A percentile compares a stretch with the other conserved stretches of the same genome.
phyloP scores from a whole-genome alignment of 2,113 vertebrate genomes.

The Ovis canadensis region DNA sequence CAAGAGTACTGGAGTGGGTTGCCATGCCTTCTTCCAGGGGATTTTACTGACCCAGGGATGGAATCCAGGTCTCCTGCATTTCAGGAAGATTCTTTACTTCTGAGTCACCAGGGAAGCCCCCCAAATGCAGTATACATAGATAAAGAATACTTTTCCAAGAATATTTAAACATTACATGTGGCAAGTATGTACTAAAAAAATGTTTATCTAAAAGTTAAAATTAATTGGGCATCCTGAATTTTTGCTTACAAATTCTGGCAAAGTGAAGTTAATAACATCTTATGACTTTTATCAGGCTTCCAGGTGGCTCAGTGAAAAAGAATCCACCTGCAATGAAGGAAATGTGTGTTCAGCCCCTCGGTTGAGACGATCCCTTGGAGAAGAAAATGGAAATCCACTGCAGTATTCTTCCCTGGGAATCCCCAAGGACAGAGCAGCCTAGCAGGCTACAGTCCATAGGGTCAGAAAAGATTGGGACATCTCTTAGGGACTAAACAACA shows the following conservation, averaged over 20 bases:
- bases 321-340: not conserved
- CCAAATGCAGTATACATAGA: not conserved
- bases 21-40: not conserved
- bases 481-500: not conserved
- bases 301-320: not conserved
- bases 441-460: not conserved
- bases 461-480: not conserved
- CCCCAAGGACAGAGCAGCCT: not conserved
- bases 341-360: not conserved
- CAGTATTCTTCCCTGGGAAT: not conserved
- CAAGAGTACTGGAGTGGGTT: not conserved
- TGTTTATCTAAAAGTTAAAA: not conserved
- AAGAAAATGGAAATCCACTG: not conserved
- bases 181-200: not conserved
- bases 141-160: not conserved
- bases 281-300: not conserved
- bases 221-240: not conserved
- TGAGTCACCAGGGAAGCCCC: not conserved
- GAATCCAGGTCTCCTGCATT: not conserved
- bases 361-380: not conserved
- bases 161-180: not conserved
- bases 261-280: not conserved
- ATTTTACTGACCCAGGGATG: not conserved
- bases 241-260: not conserved
- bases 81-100: not conserved